Conservation (phyloP, 1,140 invertebrate genomes). For the Formica selysi region DNA sequence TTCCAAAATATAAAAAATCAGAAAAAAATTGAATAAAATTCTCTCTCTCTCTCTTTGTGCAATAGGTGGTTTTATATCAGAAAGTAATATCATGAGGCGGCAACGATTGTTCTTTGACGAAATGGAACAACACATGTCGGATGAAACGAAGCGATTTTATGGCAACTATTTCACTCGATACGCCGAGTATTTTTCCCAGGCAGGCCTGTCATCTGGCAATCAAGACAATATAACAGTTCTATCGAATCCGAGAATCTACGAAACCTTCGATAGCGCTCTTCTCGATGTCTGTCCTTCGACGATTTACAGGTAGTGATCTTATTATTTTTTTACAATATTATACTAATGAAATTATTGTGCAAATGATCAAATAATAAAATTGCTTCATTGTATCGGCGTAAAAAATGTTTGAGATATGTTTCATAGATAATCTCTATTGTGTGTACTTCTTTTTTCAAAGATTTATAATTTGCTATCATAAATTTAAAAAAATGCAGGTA, state of each 20-base stretch:
- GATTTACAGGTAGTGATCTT: constrained; percentile 85
- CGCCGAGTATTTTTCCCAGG: constrained; percentile 85
- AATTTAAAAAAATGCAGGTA: not conserved
- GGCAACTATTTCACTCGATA: constrained; percentile 87
- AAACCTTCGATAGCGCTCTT: constrained; percentile 87
- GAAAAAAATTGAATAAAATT: not conserved
- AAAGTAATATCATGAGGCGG: constrained; percentile 87
- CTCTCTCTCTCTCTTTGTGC: not conserved
- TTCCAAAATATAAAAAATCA: not conserved
- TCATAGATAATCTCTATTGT: not conserved
- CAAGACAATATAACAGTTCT: constrained; percentile 78
- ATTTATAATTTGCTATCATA: not conserved
- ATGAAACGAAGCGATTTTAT: constrained; percentile 87
- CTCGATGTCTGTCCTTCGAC: constrained; percentile 84
- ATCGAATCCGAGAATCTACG: constrained; percentile 84
- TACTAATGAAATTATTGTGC: not conserved
- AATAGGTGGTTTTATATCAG: constrained; percentile 86
- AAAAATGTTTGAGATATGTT: not conserved
- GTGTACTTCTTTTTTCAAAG: not conserved
- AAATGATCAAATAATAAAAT: not conserved
- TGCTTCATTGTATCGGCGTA: not conserved
- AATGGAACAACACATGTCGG: constrained; percentile 86
- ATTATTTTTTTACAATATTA: not conserved
- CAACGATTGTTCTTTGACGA: constrained; percentile 86
- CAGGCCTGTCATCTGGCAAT: constrained; percentile 78